Evolutionary conservation across 1,140 invertebrate genomes (phyloP).

Genomic region (Pteromalus puparum): DNA sequence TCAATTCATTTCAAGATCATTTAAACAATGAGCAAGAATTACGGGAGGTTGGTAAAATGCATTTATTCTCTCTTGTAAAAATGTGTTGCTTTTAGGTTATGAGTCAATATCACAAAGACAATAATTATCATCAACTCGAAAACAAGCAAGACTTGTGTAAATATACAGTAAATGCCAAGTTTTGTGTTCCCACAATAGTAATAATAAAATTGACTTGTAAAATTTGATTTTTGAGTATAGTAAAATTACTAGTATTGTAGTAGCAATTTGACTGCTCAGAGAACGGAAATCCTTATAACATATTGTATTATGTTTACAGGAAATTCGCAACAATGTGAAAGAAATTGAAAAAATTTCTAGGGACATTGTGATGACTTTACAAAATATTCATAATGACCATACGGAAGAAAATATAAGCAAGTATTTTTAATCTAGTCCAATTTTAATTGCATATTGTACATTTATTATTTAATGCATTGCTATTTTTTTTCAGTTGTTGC

Average conservation of each 20-base stretch:
- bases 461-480: constrained; percentile 42
- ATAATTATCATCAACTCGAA: no score
- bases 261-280: no score
- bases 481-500: constrained; percentile 73
- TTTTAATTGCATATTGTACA: background rate
- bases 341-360: constrained; percentile 82
- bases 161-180: no score
- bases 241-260: no score
- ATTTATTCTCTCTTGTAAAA: background rate
- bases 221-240: no score
- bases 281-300: background rate
- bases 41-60: constrained; percentile 75
- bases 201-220: no score
- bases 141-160: no score
- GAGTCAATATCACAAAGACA: background rate
- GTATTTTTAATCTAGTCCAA: constrained; percentile 45
- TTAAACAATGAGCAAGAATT: constrained; percentile 80
- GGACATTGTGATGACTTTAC: constrained; percentile 82
- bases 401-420: constrained; percentile 76
- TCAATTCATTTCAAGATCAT: constrained; percentile 80
- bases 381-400: constrained; percentile 82
- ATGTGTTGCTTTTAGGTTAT: background rate
- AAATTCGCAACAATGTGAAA: constrained; percentile 81
- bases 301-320: constrained; percentile 74
- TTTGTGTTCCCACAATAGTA: background rate